phyloP scores from a whole-genome alignment of 1,140 invertebrate genomes.

The Belonocnema kinseyi region DNA sequence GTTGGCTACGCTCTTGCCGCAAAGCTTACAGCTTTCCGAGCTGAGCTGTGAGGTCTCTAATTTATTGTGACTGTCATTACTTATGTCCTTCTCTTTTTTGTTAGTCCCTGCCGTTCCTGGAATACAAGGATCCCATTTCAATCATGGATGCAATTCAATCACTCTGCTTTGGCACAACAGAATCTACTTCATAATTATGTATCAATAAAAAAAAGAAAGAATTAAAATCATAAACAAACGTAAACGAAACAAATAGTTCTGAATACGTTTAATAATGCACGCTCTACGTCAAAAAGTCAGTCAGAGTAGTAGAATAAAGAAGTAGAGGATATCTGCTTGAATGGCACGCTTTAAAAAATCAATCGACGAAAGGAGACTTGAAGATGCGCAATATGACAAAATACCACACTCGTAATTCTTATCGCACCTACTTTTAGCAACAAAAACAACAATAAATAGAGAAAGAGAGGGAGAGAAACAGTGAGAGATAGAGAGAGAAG shows the following conservation, averaged over 20 bases:
- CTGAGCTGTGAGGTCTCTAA: slow-evolving; percentile 66
- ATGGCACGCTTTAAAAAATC: slow-evolving; percentile 47
- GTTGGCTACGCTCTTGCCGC: slow-evolving; percentile 74
- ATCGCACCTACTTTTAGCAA: slow-evolving; percentile 50
- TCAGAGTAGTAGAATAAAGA: slow-evolving; percentile 60
- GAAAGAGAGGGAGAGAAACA: slow-evolving; percentile 28
- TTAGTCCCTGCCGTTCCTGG: slow-evolving; percentile 71
- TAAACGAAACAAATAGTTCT: slow-evolving; percentile 39
- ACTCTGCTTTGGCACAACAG: slow-evolving; percentile 61
- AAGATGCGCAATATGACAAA: slow-evolving; percentile 52
- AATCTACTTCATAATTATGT: slow-evolving; percentile 54
- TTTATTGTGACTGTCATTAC: slow-evolving; percentile 71
- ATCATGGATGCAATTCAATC: slow-evolving; percentile 54
- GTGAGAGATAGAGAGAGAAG: slow-evolving; percentile 30
- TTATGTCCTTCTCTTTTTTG: slow-evolving; percentile 73
- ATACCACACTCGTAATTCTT: slow-evolving; percentile 55
- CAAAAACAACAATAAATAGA: slow-evolving; percentile 35
- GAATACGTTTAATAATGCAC: slow-evolving; percentile 58
- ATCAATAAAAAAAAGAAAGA: slow-evolving; percentile 40
- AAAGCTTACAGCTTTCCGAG: slow-evolving; percentile 71
- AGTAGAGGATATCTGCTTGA: slow-evolving; percentile 53
- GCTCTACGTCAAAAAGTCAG: slow-evolving; percentile 63
- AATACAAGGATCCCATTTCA: slow-evolving; percentile 71
- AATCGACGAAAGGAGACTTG: slow-evolving; percentile 41
- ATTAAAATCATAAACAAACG: slow-evolving; percentile 19